phyloP scores from a whole-genome alignment of 1,140 invertebrate species.

The Antheraea pernyi region DNA sequence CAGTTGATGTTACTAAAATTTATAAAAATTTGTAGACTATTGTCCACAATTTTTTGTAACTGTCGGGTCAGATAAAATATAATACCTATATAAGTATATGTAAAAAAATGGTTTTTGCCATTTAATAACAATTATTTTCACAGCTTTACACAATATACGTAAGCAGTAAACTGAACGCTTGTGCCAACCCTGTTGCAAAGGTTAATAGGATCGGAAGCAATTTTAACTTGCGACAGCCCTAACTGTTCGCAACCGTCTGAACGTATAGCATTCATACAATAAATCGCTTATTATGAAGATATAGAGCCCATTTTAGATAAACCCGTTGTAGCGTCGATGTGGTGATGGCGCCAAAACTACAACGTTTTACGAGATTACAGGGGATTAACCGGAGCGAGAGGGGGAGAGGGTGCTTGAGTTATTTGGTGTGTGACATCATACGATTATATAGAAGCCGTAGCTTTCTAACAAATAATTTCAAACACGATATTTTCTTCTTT shows the following conservation, averaged over 20 bases:
- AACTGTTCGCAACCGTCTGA: conserved; percentile 15
- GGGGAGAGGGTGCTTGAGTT: background rate
- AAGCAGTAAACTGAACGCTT: background rate
- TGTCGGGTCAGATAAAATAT: too few relatives aligned
- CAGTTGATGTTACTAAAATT: too few relatives aligned
- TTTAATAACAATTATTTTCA: too few relatives aligned
- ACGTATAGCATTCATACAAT: conserved; percentile 1
- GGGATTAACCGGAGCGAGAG: conserved; percentile 30
- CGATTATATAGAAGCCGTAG: too few relatives aligned
- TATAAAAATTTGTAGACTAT: too few relatives aligned
- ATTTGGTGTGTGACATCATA: too few relatives aligned
- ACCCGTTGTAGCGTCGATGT: background rate
- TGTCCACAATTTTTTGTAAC: too few relatives aligned
- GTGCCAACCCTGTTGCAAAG: conserved; percentile 31
- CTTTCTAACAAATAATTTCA: too few relatives aligned
- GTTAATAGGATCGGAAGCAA: conserved; percentile 52
- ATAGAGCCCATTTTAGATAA: conserved; percentile 18
- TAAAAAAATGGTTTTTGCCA: too few relatives aligned
- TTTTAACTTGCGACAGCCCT: conserved; percentile 39
- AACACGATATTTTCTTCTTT: too few relatives aligned
- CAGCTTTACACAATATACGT: background rate
- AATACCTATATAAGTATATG: too few relatives aligned
- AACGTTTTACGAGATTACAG: conserved; percentile 32
- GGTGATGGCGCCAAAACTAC: conserved; percentile 25
- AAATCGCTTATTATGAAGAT: conserved; percentile 1